These are phyloP conservation scores for Syngnathus scovelli DNA, from an alignment of 2,113 vertebrate species.

Conservation along the genomic window DNA sequence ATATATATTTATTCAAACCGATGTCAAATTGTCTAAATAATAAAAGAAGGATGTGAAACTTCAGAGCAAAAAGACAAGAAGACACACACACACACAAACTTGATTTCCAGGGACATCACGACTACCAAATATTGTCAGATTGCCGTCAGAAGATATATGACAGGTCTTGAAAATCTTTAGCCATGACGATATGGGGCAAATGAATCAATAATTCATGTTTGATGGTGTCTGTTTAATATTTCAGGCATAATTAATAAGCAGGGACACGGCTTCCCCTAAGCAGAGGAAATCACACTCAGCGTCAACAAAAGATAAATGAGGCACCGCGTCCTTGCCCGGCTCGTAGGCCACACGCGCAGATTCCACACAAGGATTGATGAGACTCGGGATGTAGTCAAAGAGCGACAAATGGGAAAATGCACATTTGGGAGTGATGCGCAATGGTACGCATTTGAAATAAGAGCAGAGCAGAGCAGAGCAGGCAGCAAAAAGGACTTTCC, in stretches of 20 bases:
- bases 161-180: conserved; percentile 62
- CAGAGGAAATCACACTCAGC: conserved; percentile 53
- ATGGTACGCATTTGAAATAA: conserved; percentile 27
- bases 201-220: conserved; percentile 72
- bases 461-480: conserved; percentile 32
- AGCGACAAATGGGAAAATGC: conserved; percentile 24
- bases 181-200: conserved; percentile 63
- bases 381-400: conserved; percentile 43
- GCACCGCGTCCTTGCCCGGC: conserved; percentile 21
- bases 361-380: conserved; percentile 23
- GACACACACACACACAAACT: conserved; percentile 8
- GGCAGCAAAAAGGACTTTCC: conserved; percentile 25
- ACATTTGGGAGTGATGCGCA: conserved; percentile 33
- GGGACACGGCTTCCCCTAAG: conserved; percentile 47
- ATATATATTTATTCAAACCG: no score
- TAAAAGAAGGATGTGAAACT: no score
- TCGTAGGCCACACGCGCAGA: conserved; percentile 8
- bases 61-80: background rate
- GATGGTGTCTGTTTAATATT: conserved; percentile 75
- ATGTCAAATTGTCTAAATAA: no score
- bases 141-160: conserved; percentile 60
- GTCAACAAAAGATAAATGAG: conserved; percentile 64
- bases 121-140: conserved; percentile 23
- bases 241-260: conserved; percentile 72
- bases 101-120: conserved; percentile 44